Percentiles rank a stretch among this genome's conserved stretches.
Conservation (phyloP, 2,113 vertebrate species). For the human region GRCh38 chr18:12581001-12581500, state of each 20-base stretch:
- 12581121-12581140: background rate
- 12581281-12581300: slow-evolving; percentile 35
- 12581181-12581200: background rate
- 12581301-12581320: slow-evolving; percentile 11
- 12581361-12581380: slow-evolving; percentile 23
- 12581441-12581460: background rate
- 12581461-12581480: slow-evolving; percentile 7
- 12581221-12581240: background rate
- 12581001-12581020: background rate
- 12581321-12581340: slow-evolving; percentile 40
- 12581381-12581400: slow-evolving; percentile 49
- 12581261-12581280: slow-evolving; percentile 18
- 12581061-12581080: background rate
- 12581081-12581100: background rate
- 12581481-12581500: background rate
- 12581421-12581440: background rate
- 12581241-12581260: background rate
- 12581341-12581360: background rate
- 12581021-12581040: background rate
- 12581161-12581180: background rate
- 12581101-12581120: background rate
- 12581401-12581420: slow-evolving; percentile 48
- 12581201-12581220: background rate
- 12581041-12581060: background rate
- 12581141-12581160: background rate